Base-by-base conservation (phyloP, 2,113 vertebrate species). In the Prinia subflava region DNA sequence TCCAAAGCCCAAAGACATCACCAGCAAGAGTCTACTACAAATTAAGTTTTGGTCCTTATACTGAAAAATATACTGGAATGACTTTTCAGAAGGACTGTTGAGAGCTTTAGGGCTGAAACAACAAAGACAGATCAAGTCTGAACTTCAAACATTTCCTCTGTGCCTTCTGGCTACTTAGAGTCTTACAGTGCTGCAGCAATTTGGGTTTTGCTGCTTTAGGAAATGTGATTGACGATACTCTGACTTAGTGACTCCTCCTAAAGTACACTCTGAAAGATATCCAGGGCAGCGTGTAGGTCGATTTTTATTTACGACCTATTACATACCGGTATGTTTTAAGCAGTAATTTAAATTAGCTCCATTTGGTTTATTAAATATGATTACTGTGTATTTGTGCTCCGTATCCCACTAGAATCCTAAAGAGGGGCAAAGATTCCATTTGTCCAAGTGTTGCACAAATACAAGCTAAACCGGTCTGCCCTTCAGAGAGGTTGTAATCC, bases 261-360 rank as follows among this genome's bases (percentile, higher is more conserved):
- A 94, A 96, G n/a, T 81, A 87, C 12, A 69, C 19, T 88, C 92
- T 96, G 69, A 91, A 95, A 95, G 55, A 87, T 83, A 92, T 83
- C 37, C 47, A 96, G 80, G 68, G 76, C 62, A 95, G 44, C 14
- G 9, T 83, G 46, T 85, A 91, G 63, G 76, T 83, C 14, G 2
- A 15, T 31, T 68, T 95, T 95, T 93, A 71, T 88, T 89, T 90
- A 62, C 87, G 87, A 92, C 27, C 50, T 65, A 80, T 90, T 93
- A 86, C 41, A 82, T 85, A 91, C 60, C 1, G 10, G 94, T 88
- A 70, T 69, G 89, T 87, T 95, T 92, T 90, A 87, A 94, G 37
- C 53, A 96, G 33, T 55, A 92, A 87, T 95, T 96, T 92, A 93
- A 93, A 93, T 63, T 60, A 92, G 31, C 76, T 97, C 93, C 0